These are phyloP conservation scores for Chrysochloris asiatica DNA, from an alignment of 2,113 vertebrate species.

Conservation along the genomic window DNA sequence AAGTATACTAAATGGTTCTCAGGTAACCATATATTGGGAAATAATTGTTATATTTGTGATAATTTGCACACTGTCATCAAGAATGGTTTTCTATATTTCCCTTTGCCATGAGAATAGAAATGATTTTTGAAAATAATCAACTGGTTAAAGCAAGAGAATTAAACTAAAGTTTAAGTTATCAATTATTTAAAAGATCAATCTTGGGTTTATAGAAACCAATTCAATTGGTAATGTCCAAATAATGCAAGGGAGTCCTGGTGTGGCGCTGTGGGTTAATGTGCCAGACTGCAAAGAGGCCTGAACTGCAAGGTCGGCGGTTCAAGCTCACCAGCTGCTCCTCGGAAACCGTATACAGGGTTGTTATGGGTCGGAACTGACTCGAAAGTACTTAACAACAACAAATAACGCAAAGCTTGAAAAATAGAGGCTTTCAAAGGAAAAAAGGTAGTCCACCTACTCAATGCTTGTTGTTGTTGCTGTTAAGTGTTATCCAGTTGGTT, in stretches of 20 bases:
- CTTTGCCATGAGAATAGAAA: constrained; percentile 14
- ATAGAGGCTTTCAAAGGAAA: neutral
- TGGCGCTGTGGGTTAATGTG: neutral
- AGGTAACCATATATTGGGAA: constrained; percentile 14
- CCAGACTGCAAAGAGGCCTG: too few species aligned
- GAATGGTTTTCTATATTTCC: neutral
- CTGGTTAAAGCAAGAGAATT: neutral
- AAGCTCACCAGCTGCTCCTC: neutral
- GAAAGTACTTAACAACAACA: neutral
- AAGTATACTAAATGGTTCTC: constrained; percentile 47
- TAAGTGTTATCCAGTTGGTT: too few species aligned
- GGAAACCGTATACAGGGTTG: neutral
- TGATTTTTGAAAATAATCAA: neutral
- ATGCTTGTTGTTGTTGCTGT: too few species aligned
- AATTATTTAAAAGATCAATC: constrained; percentile 10
- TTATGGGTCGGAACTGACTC: neutral
- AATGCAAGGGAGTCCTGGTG: neutral
- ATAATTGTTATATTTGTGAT: neutral
- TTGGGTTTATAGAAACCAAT: neutral
- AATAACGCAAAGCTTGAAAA: constrained; percentile 18
- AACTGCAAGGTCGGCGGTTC: too few species aligned
- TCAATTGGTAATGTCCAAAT: constrained; percentile 10
- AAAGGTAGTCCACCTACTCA: neutral
- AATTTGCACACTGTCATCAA: constrained; percentile 3
- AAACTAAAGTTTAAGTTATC: neutral